Conservation (phyloP, 2,113 vertebrate species). For the Deroptyus accipitrinus region DNA sequence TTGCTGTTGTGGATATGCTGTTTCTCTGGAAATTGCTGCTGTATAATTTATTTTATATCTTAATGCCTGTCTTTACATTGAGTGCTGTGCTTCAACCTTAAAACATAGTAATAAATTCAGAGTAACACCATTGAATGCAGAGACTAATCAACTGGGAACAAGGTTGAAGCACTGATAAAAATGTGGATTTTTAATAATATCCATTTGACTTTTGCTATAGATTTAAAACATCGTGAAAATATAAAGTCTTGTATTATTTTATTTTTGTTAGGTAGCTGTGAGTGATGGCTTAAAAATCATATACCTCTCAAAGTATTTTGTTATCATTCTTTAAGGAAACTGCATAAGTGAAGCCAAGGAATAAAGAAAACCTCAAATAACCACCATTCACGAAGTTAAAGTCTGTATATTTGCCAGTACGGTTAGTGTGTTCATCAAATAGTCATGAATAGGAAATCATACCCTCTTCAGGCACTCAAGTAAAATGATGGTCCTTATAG, state of each 20-base stretch:
- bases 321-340: neutral
- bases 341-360: neutral
- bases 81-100: neutral
- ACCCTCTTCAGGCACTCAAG: neutral
- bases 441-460: neutral
- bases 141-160: neutral
- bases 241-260: neutral
- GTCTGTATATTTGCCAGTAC: neutral
- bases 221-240: neutral
- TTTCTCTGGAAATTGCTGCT: slow-evolving; percentile 34
- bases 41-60: neutral
- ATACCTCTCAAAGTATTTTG: neutral
- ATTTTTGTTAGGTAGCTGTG: neutral
- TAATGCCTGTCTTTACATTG: neutral
- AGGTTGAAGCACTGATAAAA: neutral
- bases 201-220: neutral
- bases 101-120: neutral
- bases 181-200: neutral
- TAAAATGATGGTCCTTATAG: neutral
- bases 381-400: neutral
- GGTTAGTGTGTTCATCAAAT: neutral
- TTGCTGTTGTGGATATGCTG: neutral
- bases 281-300: neutral
- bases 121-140: neutral
- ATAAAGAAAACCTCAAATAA: neutral